Evolutionary conservation across 1,140 invertebrate genomes (phyloP).

Genomic region (Geopemphigus sp.): DNA sequence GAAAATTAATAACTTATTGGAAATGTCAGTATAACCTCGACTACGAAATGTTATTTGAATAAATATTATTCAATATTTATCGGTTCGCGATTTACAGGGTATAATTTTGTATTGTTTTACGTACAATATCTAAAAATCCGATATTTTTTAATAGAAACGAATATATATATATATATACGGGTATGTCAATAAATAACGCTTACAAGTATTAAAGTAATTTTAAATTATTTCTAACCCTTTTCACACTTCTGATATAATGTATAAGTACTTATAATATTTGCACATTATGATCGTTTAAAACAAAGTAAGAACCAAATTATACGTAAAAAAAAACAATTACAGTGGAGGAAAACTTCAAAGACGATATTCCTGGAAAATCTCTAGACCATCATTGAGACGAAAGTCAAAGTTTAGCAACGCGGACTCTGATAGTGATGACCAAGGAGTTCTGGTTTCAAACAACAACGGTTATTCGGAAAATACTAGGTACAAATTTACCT

Average conservation of each 20-base stretch:
- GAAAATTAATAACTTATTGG: too few relatives aligned
- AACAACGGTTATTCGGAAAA: conserved; percentile 57
- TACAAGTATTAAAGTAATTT: too few relatives aligned
- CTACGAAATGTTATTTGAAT: too few relatives aligned
- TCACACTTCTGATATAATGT: neutral
- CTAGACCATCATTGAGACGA: conserved; percentile 64
- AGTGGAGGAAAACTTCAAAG: conserved; percentile 60
- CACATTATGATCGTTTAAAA: neutral
- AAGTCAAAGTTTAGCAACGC: conserved; percentile 59
- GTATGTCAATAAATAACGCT: too few relatives aligned
- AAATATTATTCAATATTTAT: too few relatives aligned
- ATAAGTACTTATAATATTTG: neutral
- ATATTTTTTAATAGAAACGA: too few relatives aligned
- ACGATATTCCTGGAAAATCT: conserved; percentile 69
- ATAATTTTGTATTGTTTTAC: too few relatives aligned
- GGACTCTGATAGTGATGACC: conserved; percentile 57
- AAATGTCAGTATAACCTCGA: too few relatives aligned
- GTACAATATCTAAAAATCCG: too few relatives aligned
- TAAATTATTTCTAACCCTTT: too few relatives aligned
- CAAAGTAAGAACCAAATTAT: neutral
- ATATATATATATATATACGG: too few relatives aligned
- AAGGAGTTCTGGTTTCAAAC: conserved; percentile 62
- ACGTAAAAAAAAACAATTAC: conserved; percentile 1
- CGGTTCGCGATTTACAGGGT: too few relatives aligned
- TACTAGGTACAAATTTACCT: neutral